A percentile compares a stretch with the other conserved stretches of the same genome.
phyloP scores from a whole-genome alignment of 2,113 vertebrate species.

The Brachirus orientalis region DNA sequence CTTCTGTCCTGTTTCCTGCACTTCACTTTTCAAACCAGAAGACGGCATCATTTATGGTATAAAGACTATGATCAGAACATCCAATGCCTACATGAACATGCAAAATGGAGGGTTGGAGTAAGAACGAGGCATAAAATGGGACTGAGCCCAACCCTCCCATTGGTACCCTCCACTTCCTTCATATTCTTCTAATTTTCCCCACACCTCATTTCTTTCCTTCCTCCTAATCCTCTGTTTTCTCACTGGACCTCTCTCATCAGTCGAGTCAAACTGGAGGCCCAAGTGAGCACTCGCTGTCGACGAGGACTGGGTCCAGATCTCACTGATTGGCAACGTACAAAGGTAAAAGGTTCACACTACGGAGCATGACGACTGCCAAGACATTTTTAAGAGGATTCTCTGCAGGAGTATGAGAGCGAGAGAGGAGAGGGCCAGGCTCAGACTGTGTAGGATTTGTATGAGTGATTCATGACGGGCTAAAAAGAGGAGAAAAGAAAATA shows the following conservation, averaged over 20 bases:
- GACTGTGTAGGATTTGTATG: constrained; percentile 31
- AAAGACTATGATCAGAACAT: no score
- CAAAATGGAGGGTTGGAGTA: no score
- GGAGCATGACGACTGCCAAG: constrained; percentile 19
- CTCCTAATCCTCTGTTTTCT: constrained; percentile 3
- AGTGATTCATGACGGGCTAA: constrained; percentile 53
- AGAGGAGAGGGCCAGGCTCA: constrained; percentile 5
- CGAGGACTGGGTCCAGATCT: constrained; percentile 58
- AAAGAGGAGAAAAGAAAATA: constrained; percentile 36
- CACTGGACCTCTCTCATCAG: constrained; percentile 17
- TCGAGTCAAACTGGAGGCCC: constrained; percentile 31
- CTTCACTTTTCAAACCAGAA: no score
- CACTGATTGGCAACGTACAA: constrained; percentile 36
- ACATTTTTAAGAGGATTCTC: constrained; percentile 46
- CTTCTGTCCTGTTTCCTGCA: no score
- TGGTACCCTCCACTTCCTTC: constrained; percentile 1
- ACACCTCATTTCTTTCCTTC: neutral
- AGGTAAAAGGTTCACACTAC: constrained; percentile 42
- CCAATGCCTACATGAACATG: no score
- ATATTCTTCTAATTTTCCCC: constrained; percentile 14
- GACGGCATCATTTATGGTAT: no score
- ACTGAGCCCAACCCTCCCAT: no score
- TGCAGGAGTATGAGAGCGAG: constrained; percentile 20
- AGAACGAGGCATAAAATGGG: no score
- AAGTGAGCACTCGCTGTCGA: constrained; percentile 26